These are phyloP conservation scores for Pseudopipra pipra DNA, from an alignment of 2,113 vertebrate genomes.

Conservation along the genomic window DNA sequence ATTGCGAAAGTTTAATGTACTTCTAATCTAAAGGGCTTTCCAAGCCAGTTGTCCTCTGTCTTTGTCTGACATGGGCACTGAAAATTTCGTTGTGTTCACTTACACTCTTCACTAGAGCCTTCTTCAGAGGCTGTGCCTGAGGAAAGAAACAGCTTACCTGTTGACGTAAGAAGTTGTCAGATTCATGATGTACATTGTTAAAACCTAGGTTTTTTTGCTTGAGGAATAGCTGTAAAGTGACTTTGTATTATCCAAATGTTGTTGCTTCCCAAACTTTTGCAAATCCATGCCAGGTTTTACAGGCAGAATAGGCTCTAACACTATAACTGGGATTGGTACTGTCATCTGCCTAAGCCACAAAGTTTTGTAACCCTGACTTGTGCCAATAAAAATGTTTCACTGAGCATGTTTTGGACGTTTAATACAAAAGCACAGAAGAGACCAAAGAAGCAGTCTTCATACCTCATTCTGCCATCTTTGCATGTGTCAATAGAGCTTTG, in stretches of 20 bases:
- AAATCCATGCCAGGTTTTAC: slow-evolving; percentile 52
- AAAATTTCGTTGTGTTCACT: neutral
- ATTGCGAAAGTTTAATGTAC: neutral
- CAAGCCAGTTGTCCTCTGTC: neutral
- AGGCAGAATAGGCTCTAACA: neutral
- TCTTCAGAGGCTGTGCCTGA: neutral
- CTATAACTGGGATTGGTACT: neutral
- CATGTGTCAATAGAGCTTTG: neutral
- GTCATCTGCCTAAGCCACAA: slow-evolving; percentile 45
- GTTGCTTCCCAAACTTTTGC: neutral
- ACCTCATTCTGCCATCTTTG: neutral
- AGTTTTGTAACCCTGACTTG: neutral
- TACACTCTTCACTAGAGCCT: neutral
- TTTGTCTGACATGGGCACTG: neutral
- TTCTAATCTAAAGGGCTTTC: slow-evolving; percentile 1
- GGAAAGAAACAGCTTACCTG: neutral
- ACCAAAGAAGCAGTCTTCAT: neutral
- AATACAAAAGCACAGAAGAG: neutral
- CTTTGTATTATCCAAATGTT: neutral
- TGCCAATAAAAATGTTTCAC: slow-evolving; percentile 53
- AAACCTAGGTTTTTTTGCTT: neutral
- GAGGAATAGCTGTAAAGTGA: neutral
- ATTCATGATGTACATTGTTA: neutral
- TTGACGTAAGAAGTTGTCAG: neutral
- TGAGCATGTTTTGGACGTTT: slow-evolving; percentile 3